These are phyloP conservation scores for Falco novaeseelandiae DNA, from an alignment of 2,797 vertebrate species.

Conservation along the genomic window DNA sequence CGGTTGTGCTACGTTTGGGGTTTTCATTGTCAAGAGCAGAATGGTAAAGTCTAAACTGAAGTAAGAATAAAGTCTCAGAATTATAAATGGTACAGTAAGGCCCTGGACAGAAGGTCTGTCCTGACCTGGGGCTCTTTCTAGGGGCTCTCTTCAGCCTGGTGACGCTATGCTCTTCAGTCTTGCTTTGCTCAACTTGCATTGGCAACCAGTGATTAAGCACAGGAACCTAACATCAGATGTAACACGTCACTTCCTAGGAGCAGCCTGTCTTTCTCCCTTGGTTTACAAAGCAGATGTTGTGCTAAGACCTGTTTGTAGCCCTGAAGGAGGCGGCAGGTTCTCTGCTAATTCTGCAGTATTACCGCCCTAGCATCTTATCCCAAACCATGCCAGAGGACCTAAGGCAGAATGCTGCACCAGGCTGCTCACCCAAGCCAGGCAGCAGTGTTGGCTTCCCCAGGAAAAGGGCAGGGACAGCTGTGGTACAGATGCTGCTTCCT, in stretches of 20 bases:
- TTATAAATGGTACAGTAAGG: not conserved
- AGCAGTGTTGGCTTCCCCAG: not conserved
- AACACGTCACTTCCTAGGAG: not conserved
- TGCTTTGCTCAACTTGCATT: not conserved
- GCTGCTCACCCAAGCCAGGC: not conserved
- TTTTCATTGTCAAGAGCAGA: not conserved
- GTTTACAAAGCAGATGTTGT: not conserved
- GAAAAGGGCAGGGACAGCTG: not conserved
- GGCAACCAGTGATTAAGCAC: not conserved
- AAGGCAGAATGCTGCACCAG: not conserved
- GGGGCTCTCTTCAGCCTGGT: not conserved
- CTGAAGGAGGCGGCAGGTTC: not conserved
- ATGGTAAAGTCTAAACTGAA: not conserved
- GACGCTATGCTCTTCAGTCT: not conserved
- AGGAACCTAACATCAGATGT: not conserved
- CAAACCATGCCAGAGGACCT: not conserved
- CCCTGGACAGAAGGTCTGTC: not conserved
- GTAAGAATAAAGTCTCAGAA: not conserved
- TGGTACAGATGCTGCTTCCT: not conserved
- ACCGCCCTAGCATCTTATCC: not conserved
- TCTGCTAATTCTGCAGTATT: not conserved
- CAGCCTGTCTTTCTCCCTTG: not conserved
- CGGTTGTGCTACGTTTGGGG: not conserved
- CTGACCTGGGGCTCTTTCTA: not conserved
- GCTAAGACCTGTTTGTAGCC: not conserved